Percentiles rank a stretch among this genome's conserved stretches.
These are phyloP conservation scores for Malacosoma neustria DNA, from an alignment of 2,888 invertebrate species.

Conservation along the genomic window DNA sequence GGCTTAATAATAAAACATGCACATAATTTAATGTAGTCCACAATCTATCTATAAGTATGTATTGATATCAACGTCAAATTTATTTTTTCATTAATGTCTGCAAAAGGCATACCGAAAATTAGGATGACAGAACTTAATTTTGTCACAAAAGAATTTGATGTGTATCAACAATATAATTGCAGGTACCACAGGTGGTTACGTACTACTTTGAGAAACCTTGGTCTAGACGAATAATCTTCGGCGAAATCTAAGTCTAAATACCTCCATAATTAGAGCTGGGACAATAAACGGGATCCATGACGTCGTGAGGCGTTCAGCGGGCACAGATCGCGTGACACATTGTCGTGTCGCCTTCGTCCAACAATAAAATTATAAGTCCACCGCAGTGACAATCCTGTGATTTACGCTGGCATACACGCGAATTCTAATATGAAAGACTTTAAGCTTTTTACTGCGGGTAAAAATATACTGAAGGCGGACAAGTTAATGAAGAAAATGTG, in stretches of 20 bases:
- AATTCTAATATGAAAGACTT: conserved; percentile 63
- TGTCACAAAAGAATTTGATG: too few species aligned
- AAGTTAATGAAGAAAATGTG: conserved; percentile 66
- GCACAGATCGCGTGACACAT: conserved; percentile 51
- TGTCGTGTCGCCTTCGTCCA: conserved; percentile 66
- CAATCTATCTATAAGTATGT: too few species aligned
- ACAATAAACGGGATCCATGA: conserved; percentile 60
- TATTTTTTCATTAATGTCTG: too few species aligned
- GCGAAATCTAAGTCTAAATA: conserved; percentile 57
- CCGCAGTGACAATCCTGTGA: conserved; percentile 74
- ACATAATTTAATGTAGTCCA: too few species aligned
- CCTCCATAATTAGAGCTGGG: conserved; percentile 56
- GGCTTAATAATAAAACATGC: too few species aligned
- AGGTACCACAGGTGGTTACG: too few species aligned
- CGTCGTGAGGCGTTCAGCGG: conserved; percentile 39
- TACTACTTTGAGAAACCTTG: too few species aligned
- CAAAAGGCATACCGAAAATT: too few species aligned
- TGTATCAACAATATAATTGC: too few species aligned
- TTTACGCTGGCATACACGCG: conserved; percentile 70
- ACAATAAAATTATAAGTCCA: conserved; percentile 74
- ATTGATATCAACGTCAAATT: too few species aligned
- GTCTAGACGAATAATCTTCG: conserved; percentile 61
- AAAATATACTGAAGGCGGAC: conserved; percentile 59
- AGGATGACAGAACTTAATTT: too few species aligned
- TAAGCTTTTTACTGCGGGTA: conserved; percentile 48